Percentiles rank a stretch among this genome's conserved stretches.
Conservation (phyloP, 2,113 vertebrate genomes). For the Silurus asotus region DNA sequence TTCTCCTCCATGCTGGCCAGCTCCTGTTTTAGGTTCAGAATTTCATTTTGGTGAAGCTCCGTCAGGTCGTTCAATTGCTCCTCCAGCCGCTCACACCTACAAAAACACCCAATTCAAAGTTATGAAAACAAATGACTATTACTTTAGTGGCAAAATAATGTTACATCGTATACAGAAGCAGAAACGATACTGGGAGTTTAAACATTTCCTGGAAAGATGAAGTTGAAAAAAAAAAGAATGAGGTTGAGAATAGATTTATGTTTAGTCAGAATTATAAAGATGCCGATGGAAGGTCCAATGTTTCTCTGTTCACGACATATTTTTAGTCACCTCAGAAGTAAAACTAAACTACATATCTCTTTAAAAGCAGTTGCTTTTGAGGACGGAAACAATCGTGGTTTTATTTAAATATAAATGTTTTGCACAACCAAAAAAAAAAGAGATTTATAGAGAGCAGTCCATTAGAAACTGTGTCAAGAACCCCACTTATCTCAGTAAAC, state of each 20-base stretch:
- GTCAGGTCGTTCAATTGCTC: slow-evolving; percentile 97
- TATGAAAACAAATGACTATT: slow-evolving; percentile 27
- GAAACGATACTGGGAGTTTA: neutral
- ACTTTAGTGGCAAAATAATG: neutral
- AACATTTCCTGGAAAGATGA: slow-evolving; percentile 1
- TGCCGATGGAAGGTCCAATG: neutral
- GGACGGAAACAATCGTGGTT: neutral
- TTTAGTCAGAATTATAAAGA: neutral
- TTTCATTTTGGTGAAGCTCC: slow-evolving; percentile 98
- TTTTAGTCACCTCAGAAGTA: neutral
- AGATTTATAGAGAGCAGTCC: neutral
- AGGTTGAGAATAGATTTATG: neutral
- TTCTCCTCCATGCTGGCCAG: slow-evolving; percentile 99
- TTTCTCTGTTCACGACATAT: neutral
- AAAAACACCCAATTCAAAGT: neutral
- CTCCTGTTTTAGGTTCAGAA: slow-evolving; percentile 96
- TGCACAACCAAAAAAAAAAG: too few relatives aligned
- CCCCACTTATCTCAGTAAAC: neutral
- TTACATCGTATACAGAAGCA: neutral
- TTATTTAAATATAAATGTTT: neutral
- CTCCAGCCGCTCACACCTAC: slow-evolving; percentile 93
- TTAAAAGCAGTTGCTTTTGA: neutral
- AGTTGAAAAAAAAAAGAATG: too few relatives aligned
- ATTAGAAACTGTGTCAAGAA: neutral
- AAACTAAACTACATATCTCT: neutral